phyloP scores from a whole-genome alignment of 2,797 vertebrate species.

The Monodelphis domestica region DNA sequence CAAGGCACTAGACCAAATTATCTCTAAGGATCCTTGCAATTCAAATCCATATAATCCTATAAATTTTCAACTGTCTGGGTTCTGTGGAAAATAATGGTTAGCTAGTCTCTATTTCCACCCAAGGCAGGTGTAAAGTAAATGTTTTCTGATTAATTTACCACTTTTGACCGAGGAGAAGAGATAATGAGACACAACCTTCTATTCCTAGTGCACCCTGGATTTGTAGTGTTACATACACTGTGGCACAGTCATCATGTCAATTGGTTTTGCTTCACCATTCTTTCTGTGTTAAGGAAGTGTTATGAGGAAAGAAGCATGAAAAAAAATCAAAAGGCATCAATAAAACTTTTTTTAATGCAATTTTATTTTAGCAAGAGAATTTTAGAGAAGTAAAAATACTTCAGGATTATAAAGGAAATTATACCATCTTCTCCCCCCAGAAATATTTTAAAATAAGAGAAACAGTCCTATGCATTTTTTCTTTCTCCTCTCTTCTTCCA shows the following conservation, averaged over 20 bases:
- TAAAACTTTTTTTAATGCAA: background rate
- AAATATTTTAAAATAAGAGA: conserved; percentile 30
- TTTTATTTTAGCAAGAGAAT: background rate
- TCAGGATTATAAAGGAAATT: background rate
- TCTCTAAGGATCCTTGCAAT: background rate
- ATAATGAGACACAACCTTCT: background rate
- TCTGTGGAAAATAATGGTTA: background rate
- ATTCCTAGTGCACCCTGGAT: background rate
- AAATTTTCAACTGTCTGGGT: background rate
- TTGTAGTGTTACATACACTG: background rate
- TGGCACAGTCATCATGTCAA: background rate
- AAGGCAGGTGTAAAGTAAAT: background rate
- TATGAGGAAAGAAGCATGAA: background rate
- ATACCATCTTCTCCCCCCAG: background rate
- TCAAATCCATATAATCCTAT: background rate
- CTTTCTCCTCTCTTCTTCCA: conserved; percentile 11
- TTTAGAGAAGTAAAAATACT: background rate
- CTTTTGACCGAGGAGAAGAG: background rate
- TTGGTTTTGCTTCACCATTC: background rate
- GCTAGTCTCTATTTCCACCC: background rate
- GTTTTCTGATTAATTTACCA: background rate
- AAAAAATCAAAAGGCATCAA: background rate
- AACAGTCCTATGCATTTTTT: background rate
- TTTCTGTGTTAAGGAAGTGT: background rate
- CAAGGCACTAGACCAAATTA: background rate